Evolutionary conservation across 2,113 vertebrate species (phyloP), one percentile per base, ranked within the genome.

Genomic region (Corvus cornix): DNA sequence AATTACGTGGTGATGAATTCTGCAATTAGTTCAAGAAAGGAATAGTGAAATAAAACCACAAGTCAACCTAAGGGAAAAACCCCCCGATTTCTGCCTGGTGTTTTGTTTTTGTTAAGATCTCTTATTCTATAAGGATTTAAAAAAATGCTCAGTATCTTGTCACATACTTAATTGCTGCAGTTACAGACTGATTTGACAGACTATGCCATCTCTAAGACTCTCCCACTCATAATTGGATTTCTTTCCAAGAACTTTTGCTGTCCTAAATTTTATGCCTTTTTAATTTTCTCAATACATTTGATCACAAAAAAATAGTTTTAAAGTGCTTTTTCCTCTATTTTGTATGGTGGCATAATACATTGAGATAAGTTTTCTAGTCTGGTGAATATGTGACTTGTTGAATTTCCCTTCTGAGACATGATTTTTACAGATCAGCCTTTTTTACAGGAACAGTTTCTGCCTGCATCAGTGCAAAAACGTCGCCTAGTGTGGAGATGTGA

Each of bases 21-120:
- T 62, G 76, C 62, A 92, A 46, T 37, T 37, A 28, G 6, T 49
- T 90, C n/a, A 56, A 86, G 93, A 93, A 78, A 95, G 52, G 37
- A 94, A 78, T 6, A 94, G 67, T 46, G 39, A 92, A 91, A 64
- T 37, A 46, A 93, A 97, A 83, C n/a, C 90, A 59, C 87, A 74
- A 59, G 44, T 60, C 56, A 39, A 26, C 39, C 18, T 23, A 4
- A 68, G 22, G 18, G 16, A 28, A 41, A 60, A 44, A 31, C 7
- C 0, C 6, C 14, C 23, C 0, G 0, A 8, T 22, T 21, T 77
- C 52, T 82, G 14, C 6, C 12, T n/a, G 11, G 3, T 93, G 58
- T 46, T 87, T 77, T 41, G 14, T 17, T 83, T 91, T 72, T 82
- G 26, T 80, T 58, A 75, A 59, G 11, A 24, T 60, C 13, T 41